Percentiles rank a stretch among this genome's conserved stretches.
Conservation (phyloP, 2,113 vertebrate genomes). For the Danio rerio region GRCz12tu NC_133192.1:22125501-22126000, state of each 20-base stretch:
- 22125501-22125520: background rate
- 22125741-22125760: slow-evolving; percentile 4
- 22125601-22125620: background rate
- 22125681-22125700: slow-evolving; percentile 16
- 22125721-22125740: background rate
- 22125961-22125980: background rate
- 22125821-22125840: background rate
- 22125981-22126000: slow-evolving; percentile 16
- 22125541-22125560: background rate
- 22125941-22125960: slow-evolving; percentile 11
- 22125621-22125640: slow-evolving; percentile 10
- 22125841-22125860: slow-evolving; percentile 4
- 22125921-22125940: background rate
- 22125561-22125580: background rate
- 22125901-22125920: slow-evolving; percentile 1
- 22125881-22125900: slow-evolving; percentile 42
- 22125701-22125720: slow-evolving; percentile 22
- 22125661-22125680: slow-evolving; percentile 12
- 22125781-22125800: background rate
- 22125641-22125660: background rate
- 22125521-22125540: background rate
- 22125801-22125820: background rate
- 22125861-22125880: slow-evolving; percentile 39
- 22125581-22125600: background rate
- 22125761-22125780: slow-evolving; percentile 27